Conservation (phyloP, 2,113 vertebrate species). For the Silurus asotus region DNA sequence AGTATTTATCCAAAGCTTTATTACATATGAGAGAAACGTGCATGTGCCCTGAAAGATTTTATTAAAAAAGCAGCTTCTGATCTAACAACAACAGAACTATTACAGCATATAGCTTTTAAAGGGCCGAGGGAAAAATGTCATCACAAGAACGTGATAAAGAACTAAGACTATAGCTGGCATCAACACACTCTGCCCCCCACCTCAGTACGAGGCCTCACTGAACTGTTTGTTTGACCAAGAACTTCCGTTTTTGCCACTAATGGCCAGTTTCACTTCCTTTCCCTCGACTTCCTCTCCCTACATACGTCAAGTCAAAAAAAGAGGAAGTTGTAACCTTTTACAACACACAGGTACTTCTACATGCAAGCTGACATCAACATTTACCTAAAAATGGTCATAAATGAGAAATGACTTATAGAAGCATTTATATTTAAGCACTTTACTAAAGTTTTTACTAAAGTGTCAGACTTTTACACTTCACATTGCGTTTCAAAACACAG, state of each 20-base stretch:
- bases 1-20: background rate
- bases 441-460: background rate
- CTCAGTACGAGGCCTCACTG: background rate
- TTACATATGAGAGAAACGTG: background rate
- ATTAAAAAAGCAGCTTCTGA: background rate
- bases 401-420: background rate
- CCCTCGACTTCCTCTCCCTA: conserved; percentile 31
- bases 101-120: background rate
- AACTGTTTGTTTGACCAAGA: background rate
- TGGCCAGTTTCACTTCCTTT: conserved; percentile 43
- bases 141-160: background rate
- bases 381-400: no score
- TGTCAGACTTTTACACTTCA: background rate
- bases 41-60: background rate
- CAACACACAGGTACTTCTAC: background rate
- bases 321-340: conserved; percentile 33
- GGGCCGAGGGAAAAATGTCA: background rate
- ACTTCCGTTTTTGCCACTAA: conserved; percentile 6
- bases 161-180: background rate
- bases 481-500: background rate
- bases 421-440: background rate
- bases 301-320: conserved; percentile 3
- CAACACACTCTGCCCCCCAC: background rate
- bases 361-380: background rate
- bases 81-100: background rate